A percentile compares a stretch with the other conserved stretches of the same genome.
phyloP scores from a whole-genome alignment of 1,140 invertebrate genomes.

The Ceratoteleas bidentatus region DNA sequence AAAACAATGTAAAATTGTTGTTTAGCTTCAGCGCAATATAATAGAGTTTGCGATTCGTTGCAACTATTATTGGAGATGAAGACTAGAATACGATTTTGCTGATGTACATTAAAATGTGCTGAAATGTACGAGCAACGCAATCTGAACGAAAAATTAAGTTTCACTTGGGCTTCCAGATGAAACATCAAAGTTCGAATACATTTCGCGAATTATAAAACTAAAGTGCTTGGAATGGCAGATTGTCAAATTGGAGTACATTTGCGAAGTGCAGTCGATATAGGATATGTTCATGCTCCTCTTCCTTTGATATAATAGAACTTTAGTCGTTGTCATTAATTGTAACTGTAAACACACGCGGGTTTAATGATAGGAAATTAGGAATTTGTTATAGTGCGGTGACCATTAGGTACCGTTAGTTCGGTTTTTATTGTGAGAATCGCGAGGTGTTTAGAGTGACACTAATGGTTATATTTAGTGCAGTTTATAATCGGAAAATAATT shows the following conservation, averaged over 20 bases:
- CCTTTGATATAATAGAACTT: constrained; percentile 60
- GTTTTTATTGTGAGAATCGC: constrained; percentile 33
- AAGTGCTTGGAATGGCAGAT: constrained; percentile 8
- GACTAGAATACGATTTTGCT: too few relatives aligned
- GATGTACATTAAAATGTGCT: too few relatives aligned
- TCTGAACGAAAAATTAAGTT: too few relatives aligned
- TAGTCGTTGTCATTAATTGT: constrained; percentile 53
- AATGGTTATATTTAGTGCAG: constrained; percentile 43
- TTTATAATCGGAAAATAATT: constrained; percentile 50
- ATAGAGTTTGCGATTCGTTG: too few relatives aligned
- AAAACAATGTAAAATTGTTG: too few relatives aligned
- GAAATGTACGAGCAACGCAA: too few relatives aligned
- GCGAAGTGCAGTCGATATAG: constrained; percentile 32
- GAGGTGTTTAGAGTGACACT: constrained; percentile 41
- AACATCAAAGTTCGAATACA: too few relatives aligned
- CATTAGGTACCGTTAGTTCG: constrained; percentile 38
- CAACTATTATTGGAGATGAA: too few relatives aligned
- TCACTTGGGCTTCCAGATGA: too few relatives aligned
- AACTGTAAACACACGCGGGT: constrained; percentile 50
- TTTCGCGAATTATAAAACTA: neutral
- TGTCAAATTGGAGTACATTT: constrained; percentile 30
- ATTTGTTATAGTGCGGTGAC: constrained; percentile 41
- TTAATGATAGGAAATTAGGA: constrained; percentile 60
- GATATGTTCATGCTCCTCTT: constrained; percentile 52
- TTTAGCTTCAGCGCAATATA: too few relatives aligned